Conservation (phyloP, 2,113 vertebrate genomes). For the Cisticola juncidis region DNA sequence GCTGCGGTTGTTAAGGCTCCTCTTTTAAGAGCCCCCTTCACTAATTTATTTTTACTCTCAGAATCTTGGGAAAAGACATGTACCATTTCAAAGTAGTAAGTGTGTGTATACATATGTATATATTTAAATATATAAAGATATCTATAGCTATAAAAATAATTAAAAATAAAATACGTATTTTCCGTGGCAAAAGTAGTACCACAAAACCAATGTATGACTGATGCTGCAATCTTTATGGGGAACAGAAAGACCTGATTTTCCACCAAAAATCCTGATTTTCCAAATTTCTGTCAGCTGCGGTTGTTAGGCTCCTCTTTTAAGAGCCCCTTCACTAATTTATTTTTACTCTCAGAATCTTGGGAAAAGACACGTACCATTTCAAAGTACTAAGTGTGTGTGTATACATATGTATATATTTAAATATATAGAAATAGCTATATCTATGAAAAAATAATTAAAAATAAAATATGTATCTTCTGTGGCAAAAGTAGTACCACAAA, state of each 20-base stretch:
- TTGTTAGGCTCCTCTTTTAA: neutral
- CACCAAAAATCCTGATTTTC: neutral
- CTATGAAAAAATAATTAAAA: neutral
- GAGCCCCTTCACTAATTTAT: neutral
- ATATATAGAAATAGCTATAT: neutral
- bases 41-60: neutral
- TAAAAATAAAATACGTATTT: neutral
- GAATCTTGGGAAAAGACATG: neutral
- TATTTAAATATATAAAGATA: neutral
- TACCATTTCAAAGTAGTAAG: neutral
- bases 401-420: too few species aligned
- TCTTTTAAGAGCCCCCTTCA: neutral
- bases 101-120: neutral
- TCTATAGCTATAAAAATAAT: neutral
- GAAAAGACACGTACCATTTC: neutral
- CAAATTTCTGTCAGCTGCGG: neutral
- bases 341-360: neutral
- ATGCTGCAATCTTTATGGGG: neutral
- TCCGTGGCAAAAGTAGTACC: neutral
- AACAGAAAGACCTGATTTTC: neutral
- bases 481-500: neutral
- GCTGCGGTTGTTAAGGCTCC: neutral
- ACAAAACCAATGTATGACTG: neutral
- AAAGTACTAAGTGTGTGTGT: neutral
- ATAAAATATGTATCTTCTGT: neutral